Evolutionary conservation across 2,888 invertebrate species (phyloP), one percentile per base, ranked within the genome.

Genomic region (Julus scanicus): DNA sequence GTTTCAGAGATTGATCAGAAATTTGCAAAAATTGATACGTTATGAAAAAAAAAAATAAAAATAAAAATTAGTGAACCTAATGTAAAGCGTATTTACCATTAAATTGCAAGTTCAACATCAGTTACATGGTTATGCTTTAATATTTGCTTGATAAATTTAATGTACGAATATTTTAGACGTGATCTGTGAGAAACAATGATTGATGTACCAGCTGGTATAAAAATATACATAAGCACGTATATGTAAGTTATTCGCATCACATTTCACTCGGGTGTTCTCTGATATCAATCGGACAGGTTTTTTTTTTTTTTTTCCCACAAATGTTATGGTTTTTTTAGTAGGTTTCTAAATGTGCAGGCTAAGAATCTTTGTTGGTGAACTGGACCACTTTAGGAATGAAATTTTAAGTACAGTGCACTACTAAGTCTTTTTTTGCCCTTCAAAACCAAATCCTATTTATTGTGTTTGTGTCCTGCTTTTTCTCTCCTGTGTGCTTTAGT

Each of bases 371-470:
- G 63, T 63, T 63, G 63, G 63, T 63, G 63, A 17, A 20, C n/a
- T 63, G 63, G n/a, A n/a, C 63, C 63, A 63, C 63, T 63, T 63
- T 63, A n/a, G 3, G 63, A 20, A 63, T 63, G 20, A 63, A 63
- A 63, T 63, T 63, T 63, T 63, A 63, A 63, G 63, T 63, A 63
- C 63, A 17, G 20, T 44, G 44, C 44, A 44, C 44, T 44, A 6
- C 44, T 44, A 44, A 63, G 63, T 63, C n/a, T 20, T 63, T 63
- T 63, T 63, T 63, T 63, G 63, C 63, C 63, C 63, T 63, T 63
- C 63, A 63, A 63, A 63, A 63, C 20, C 63, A 63, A 63, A 63
- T 63, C 63, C 63, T 63, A 63, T 63, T 63, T 63, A n/a, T 63
- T 20, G 6, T 20, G 17, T 63, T 20, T 6, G 63, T 63, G 63